Evolutionary conservation across 1,140 invertebrate genomes (phyloP).

Genomic region (Cotesia typhae): DNA sequence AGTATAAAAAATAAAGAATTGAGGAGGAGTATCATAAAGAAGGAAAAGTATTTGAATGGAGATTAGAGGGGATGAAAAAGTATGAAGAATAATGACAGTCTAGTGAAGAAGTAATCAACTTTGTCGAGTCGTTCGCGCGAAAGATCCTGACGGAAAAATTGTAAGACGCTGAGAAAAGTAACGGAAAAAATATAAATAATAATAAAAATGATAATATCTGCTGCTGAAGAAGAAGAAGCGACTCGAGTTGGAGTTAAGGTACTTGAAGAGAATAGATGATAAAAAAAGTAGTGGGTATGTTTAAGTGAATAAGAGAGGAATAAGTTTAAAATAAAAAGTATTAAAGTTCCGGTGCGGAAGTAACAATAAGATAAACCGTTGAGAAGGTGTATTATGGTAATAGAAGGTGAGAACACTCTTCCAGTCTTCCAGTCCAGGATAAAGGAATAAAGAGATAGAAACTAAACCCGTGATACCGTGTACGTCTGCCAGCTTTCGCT

Average conservation of each 20-base stretch:
- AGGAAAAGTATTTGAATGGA: conserved; percentile 26
- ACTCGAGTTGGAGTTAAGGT: neutral
- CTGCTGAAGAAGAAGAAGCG: neutral
- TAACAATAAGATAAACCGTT: conserved; percentile 30
- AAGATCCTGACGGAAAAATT: conserved; percentile 27
- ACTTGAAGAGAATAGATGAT: too few relatives aligned
- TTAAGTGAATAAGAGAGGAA: conserved; percentile 9
- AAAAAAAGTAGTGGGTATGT: too few relatives aligned
- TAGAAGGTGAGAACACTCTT: conserved; percentile 4
- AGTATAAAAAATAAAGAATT: too few relatives aligned
- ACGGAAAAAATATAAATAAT: neutral
- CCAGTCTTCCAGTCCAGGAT: neutral
- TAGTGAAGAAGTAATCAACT: conserved; percentile 34
- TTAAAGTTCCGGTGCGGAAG: neutral
- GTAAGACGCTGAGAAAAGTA: conserved; percentile 5
- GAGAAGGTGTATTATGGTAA: conserved; percentile 25
- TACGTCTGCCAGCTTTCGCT: neutral
- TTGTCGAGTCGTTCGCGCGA: conserved; percentile 30
- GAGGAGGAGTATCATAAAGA: neutral
- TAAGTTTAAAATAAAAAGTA: too few relatives aligned
- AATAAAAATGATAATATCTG: too few relatives aligned
- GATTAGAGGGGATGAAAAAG: conserved; percentile 30
- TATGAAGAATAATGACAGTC: conserved; percentile 27
- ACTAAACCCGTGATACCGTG: neutral
- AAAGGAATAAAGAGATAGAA: conserved; percentile 23